Evolutionary conservation across 2,797 vertebrate genomes (phyloP), one percentile per base, ranked within the genome.

Genomic region (Enteromius paludinosus): DNA sequence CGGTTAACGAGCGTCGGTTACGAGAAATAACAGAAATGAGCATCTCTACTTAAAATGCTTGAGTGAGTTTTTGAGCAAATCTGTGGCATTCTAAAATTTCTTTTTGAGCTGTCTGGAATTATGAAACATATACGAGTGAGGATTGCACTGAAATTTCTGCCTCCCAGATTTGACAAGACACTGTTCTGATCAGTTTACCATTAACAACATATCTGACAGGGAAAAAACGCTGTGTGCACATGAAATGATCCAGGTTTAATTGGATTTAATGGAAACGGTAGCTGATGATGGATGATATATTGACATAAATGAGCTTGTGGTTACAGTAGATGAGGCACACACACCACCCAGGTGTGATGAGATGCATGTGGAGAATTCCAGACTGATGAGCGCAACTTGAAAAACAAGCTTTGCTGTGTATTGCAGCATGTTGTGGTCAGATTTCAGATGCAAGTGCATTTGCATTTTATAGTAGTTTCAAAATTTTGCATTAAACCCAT

Each of bases 241-340:
- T 56, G 23, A 62, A 64, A 25, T 62, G 5, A 59, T 25, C 38
- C 12, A 47, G 18, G 68, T 62, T 71, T 81, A 72, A 64, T 72
- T 81, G 20, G 25, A 61, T 72, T 47, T 4, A 61, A 62, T 71
- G 54, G 56, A 71, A 71, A 61, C 1, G 5, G 9, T 45, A 61
- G 56, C 69, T 33, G 54, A 61, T 81, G 78, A 80, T 80, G 20
- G 41, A 72, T 72, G 54, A 81, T 49, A 18, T 80, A 71, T 80
- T 71, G 54, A 71, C 78, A 71, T 68, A 80, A 80, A 80, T 17
- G 25, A 61, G 49, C 43, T 23, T 71, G 78, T 41, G 66, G 66
- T 41, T 45, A 25, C 23, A 62, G 56, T 18, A 61, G 38, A 45
- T 61, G 52, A 80, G 66, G 18, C 25, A 71, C 23, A 1, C 5